These are phyloP conservation scores for Limnephilus lunatus DNA, from an alignment of 2,888 invertebrate species.

Conservation along the genomic window DNA sequence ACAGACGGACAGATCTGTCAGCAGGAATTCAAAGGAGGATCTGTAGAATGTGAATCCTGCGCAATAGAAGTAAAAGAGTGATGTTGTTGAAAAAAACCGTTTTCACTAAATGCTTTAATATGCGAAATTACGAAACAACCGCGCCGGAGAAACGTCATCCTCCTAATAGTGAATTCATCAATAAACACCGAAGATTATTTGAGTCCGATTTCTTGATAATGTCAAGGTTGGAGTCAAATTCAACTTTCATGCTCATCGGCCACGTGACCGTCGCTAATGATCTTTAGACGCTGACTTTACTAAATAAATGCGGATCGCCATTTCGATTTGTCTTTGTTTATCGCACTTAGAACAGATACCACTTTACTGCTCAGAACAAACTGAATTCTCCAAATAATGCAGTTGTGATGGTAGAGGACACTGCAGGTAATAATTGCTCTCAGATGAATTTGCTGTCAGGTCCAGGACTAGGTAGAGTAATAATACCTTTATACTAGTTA, in stretches of 20 bases:
- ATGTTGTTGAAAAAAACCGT: neutral
- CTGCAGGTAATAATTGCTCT: too few relatives aligned
- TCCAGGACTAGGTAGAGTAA: too few relatives aligned
- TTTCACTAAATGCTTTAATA: neutral
- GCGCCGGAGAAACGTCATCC: constrained; percentile 43
- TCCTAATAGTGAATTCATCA: constrained; percentile 56
- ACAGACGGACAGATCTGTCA: too few relatives aligned
- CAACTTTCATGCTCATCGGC: constrained; percentile 53
- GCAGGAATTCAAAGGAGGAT: too few relatives aligned
- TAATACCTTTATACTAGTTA: too few relatives aligned
- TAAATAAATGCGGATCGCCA: neutral
- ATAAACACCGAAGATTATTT: constrained; percentile 55
- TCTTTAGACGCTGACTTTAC: neutral
- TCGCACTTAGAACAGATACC: neutral
- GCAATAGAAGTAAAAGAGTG: neutral
- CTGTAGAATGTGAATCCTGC: too few relatives aligned
- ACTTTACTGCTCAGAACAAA: neutral
- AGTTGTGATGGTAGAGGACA: too few relatives aligned
- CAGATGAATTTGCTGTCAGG: too few relatives aligned
- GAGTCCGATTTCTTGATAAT: constrained; percentile 56
- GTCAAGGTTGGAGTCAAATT: constrained; percentile 58
- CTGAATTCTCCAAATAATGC: too few relatives aligned
- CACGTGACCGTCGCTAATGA: constrained; percentile 43
- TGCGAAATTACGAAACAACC: neutral
- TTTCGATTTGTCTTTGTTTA: neutral